These are phyloP conservation scores for Lemur catta DNA, from an alignment of 2,797 vertebrate genomes.

Conservation along the genomic window DNA sequence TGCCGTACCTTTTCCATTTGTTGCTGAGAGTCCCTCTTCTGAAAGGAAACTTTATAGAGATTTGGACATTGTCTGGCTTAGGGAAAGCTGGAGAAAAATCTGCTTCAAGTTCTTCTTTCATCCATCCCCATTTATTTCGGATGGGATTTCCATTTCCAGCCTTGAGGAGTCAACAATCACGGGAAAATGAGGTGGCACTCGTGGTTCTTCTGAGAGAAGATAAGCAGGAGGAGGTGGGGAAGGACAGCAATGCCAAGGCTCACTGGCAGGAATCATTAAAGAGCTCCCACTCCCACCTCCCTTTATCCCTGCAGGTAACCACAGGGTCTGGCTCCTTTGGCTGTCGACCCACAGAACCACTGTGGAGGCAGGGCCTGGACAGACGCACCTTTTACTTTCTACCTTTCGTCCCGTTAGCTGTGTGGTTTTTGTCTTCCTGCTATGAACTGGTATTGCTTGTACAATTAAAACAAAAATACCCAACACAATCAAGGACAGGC, in stretches of 20 bases:
- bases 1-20: neutral
- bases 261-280: neutral
- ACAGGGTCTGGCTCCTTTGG: neutral
- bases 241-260: neutral
- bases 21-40: neutral
- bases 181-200: neutral
- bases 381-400: too few relatives aligned
- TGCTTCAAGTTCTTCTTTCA: neutral
- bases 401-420: too few relatives aligned
- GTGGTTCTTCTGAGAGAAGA: neutral
- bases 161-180: neutral
- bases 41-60: neutral
- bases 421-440: too few relatives aligned
- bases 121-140: neutral
- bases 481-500: neutral
- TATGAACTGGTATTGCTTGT: neutral
- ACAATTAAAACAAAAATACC: neutral
- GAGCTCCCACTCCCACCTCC: too few relatives aligned
- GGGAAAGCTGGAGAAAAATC: neutral
- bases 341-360: neutral
- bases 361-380: too few relatives aligned
- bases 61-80: neutral
- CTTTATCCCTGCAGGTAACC: neutral
- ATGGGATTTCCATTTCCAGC: neutral
- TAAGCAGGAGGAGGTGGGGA: neutral